Conservation (phyloP, 2,888 invertebrate genomes). For the Atethmia centrago region DNA sequence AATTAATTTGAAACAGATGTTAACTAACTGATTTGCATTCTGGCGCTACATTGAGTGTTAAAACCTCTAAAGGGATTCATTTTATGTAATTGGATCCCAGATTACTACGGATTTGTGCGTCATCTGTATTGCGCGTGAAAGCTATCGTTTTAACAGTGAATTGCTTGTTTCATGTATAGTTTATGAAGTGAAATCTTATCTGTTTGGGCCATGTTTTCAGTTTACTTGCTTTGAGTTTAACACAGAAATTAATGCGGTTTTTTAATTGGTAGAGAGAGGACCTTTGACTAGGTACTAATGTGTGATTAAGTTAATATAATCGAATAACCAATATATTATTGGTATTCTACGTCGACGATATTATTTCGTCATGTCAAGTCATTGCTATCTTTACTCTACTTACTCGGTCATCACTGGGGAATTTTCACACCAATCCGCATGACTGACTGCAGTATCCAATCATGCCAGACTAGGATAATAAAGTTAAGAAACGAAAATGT, state of each 20-base stretch:
- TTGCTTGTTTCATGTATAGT: conserved; percentile 42
- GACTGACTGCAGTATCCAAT: background rate
- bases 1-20: conserved; percentile 64
- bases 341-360: background rate
- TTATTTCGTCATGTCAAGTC: background rate
- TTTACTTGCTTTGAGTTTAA: conserved; percentile 6
- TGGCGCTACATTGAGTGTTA: conserved; percentile 67
- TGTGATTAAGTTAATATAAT: background rate
- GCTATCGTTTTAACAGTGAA: conserved; percentile 45
- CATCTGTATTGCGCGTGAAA: conserved; percentile 59
- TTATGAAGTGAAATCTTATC: conserved; percentile 33
- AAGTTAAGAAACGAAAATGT: background rate
- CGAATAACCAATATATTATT: background rate
- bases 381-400: background rate
- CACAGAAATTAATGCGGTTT: background rate
- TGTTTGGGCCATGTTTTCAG: conserved; percentile 24
- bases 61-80: conserved; percentile 69
- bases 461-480: background rate
- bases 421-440: background rate
- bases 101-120: conserved; percentile 64
- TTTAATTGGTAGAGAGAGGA: background rate
- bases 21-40: conserved; percentile 65
- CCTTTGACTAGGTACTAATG: background rate
- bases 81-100: conserved; percentile 69
- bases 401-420: background rate